phyloP scores from a whole-genome alignment of 2,797 vertebrate species.

The Ateles fusciceps region DNA sequence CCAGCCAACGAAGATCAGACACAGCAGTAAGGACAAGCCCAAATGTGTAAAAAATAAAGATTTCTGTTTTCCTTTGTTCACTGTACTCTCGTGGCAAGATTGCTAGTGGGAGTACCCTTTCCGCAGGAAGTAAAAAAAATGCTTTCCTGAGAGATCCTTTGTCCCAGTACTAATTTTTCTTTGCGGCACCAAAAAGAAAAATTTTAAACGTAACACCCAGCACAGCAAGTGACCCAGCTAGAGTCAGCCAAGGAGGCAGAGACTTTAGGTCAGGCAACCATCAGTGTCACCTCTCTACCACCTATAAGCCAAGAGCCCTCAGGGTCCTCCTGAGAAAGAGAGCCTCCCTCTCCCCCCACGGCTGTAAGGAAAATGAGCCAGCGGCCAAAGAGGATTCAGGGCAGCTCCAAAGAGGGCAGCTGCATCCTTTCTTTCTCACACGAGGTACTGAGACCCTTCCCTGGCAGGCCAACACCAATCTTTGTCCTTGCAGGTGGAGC shows the following conservation, averaged over 20 bases:
- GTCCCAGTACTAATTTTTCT: too few species aligned
- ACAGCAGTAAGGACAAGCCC: too few species aligned
- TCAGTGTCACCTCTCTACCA: neutral
- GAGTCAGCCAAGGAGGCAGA: neutral
- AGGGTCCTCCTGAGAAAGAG: neutral
- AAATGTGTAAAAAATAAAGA: too few species aligned
- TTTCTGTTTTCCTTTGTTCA: too few species aligned
- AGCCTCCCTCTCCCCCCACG: rapidly evolving
- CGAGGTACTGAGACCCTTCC: neutral
- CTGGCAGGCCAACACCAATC: rapidly evolving
- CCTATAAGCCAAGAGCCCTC: neutral
- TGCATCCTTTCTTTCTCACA: rapidly evolving
- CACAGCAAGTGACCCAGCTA: neutral
- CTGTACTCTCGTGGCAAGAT: too few species aligned
- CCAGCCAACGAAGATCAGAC: too few species aligned
- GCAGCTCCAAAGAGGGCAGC: rapidly evolving
- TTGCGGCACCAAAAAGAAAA: too few species aligned
- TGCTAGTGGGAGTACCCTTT: too few species aligned
- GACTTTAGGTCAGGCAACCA: too few species aligned
- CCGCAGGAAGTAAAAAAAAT: too few species aligned
- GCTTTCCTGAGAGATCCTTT: too few species aligned
- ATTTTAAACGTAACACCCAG: neutral
- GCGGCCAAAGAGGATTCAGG: rapidly evolving
- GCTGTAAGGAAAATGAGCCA: neutral
- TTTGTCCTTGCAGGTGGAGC: too few species aligned